Percentiles rank a stretch among this genome's conserved stretches.
Conservation (phyloP, 2,113 vertebrate species). For the Heterotilapia buettikoferi region DNA sequence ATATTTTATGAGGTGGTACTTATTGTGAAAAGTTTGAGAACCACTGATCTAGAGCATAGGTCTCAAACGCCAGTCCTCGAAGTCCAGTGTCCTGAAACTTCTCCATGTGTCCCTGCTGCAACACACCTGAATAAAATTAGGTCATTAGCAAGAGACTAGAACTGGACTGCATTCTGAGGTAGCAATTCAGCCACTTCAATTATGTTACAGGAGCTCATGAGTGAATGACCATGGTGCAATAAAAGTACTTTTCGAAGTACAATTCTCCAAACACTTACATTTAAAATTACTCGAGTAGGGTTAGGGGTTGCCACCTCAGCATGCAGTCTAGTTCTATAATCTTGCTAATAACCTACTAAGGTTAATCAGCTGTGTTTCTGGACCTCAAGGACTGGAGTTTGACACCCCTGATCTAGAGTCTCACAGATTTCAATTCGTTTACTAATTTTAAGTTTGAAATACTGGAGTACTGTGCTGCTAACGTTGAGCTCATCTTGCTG, state of each 20-base stretch:
- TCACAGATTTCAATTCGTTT: neutral
- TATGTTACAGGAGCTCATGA: neutral
- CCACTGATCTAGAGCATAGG: neutral
- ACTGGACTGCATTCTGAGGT: neutral
- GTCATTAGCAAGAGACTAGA: neutral
- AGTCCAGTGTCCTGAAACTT: neutral
- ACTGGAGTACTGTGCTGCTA: neutral
- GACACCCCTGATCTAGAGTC: neutral
- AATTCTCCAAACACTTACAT: neutral
- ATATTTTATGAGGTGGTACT: neutral
- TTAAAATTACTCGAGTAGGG: neutral
- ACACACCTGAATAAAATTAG: neutral
- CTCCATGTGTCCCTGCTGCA: neutral
- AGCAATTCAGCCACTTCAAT: neutral
- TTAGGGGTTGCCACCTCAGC: neutral
- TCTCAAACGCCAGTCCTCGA: no score
- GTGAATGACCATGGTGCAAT: neutral
- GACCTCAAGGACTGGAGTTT: neutral
- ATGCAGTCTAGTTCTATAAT: neutral
- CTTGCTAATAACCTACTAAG: neutral
- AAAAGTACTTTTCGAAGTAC: fast-evolving
- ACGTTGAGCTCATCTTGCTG: neutral
- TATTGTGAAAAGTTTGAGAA: neutral
- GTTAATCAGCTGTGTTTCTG: neutral
- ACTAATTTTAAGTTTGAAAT: neutral